Evolutionary conservation across 2,113 vertebrate species (phyloP).

Genomic region (Sinocyclocheilus maitianheensis): DNA sequence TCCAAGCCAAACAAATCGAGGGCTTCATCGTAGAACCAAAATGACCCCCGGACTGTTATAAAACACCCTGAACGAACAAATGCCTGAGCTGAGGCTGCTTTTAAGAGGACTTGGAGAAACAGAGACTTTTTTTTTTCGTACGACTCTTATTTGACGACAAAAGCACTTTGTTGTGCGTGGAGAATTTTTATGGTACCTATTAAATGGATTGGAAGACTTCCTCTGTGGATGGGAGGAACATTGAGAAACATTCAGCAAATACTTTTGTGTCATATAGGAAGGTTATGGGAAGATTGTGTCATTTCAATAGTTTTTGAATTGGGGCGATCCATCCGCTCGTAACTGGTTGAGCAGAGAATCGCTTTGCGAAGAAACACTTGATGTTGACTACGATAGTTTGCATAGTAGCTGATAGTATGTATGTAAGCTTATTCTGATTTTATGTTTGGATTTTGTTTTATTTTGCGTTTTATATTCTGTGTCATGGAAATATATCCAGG

Average conservation of each 20-base stretch:
- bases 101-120: background rate
- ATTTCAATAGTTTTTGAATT: background rate
- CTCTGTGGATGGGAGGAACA: background rate
- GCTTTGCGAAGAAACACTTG: background rate
- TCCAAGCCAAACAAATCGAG: background rate
- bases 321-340: background rate
- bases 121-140: background rate
- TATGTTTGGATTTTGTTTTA: background rate
- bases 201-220: conserved; percentile 9
- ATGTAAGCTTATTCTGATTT: background rate
- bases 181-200: conserved; percentile 22
- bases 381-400: background rate
- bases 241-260: background rate
- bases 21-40: background rate
- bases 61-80: background rate
- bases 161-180: background rate
- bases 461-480: too few relatives aligned
- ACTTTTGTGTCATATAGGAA: background rate
- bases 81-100: background rate
- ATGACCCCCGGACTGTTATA: background rate
- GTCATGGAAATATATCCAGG: background rate
- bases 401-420: background rate
- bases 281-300: background rate
- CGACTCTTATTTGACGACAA: background rate
- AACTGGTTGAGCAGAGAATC: background rate